These are phyloP conservation scores for Bhutanitis thaidina DNA, from an alignment of 2,888 invertebrate species.

Conservation along the genomic window DNA sequence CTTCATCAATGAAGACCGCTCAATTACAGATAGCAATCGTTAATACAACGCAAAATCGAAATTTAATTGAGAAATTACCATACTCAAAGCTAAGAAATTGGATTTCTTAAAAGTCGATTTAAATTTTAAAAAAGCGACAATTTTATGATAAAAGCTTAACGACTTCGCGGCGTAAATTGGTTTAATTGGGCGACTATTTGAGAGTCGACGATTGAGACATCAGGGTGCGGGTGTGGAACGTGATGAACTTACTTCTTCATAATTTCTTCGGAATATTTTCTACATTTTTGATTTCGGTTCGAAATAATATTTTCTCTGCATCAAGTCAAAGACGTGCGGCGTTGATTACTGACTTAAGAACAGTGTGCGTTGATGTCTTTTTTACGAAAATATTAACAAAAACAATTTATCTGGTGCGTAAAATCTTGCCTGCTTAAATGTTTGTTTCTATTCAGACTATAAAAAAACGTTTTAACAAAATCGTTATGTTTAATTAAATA, in stretches of 20 bases:
- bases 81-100: conserved; percentile 28
- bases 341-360: conserved; percentile 2
- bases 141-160: conserved; percentile 37
- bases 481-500: too few species aligned
- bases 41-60: conserved; percentile 35
- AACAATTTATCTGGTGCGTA: too few species aligned
- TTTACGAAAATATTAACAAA: not conserved
- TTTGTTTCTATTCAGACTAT: too few species aligned
- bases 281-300: conserved; percentile 7
- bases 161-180: conserved; percentile 33
- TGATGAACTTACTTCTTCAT: conserved; percentile 11
- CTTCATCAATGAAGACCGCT: conserved; percentile 29
- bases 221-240: conserved; percentile 11
- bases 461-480: too few species aligned
- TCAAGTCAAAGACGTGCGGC: not conserved
- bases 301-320: not conserved
- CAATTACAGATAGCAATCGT: conserved; percentile 64
- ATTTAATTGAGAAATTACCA: conserved; percentile 33
- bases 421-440: too few species aligned
- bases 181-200: conserved; percentile 45
- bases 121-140: conserved; percentile 34
- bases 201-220: conserved; percentile 39
- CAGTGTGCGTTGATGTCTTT: conserved; percentile 9
- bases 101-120: conserved; percentile 36
- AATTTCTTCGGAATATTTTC: conserved; percentile 13